Percentiles rank a stretch among this genome's conserved stretches.
Conservation (phyloP, 2,888 invertebrate genomes). For the Pocota personata region DNA sequence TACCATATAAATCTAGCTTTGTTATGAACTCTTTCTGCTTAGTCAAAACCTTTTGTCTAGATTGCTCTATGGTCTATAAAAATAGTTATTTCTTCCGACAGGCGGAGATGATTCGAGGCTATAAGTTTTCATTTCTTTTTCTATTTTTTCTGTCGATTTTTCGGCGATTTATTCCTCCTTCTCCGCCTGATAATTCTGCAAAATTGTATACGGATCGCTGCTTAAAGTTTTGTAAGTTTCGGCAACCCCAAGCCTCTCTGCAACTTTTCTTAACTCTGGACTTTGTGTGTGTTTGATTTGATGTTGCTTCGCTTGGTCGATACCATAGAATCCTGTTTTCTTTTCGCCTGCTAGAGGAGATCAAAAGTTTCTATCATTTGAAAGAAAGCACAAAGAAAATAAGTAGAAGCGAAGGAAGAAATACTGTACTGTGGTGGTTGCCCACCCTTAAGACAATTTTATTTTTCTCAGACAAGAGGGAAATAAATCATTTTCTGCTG, state of each 20-base stretch:
- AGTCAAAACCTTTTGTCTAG: constrained; percentile 50
- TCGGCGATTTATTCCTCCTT: constrained; percentile 62
- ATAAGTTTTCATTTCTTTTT: constrained; percentile 35
- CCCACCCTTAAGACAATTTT: constrained; percentile 32
- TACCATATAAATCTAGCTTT: constrained; percentile 20
- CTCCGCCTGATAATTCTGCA: constrained; percentile 27
- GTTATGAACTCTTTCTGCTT: constrained; percentile 53
- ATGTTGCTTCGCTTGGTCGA: constrained; percentile 31
- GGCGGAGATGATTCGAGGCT: background rate
- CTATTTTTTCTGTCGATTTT: constrained; percentile 52
- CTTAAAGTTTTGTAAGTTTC: constrained; percentile 49
- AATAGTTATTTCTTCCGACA: constrained; percentile 15
- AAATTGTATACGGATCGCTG: constrained; percentile 54
- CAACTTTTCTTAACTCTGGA: constrained; percentile 49
- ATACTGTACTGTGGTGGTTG: constrained; percentile 33
- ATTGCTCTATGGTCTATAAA: constrained; percentile 38
- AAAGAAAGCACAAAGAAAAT: constrained; percentile 5
- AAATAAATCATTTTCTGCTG: constrained; percentile 67
- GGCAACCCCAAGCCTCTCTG: background rate
- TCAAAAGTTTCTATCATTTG: constrained; percentile 66
- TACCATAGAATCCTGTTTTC: constrained; percentile 34
- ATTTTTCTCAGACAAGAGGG: constrained; percentile 33
- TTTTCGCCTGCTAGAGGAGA: constrained; percentile 36
- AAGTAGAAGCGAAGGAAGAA: background rate
- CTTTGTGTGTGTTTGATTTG: constrained; percentile 42